phyloP scores from a whole-genome alignment of 2,888 invertebrate genomes.

The Drosophila aldrichi region DNA sequence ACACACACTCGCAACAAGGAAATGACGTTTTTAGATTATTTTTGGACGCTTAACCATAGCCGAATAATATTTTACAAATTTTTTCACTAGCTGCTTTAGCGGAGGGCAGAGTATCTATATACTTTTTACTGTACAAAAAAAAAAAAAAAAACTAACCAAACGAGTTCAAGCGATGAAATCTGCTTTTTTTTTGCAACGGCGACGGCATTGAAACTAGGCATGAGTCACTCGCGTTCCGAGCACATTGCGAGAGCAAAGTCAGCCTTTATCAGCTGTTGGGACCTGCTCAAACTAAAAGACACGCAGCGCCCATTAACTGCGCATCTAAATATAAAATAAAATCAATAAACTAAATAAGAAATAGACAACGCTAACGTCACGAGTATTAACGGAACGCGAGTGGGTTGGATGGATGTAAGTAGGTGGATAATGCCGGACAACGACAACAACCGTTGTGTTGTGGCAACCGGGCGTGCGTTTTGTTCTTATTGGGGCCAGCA shows the following conservation, averaged over 20 bases:
- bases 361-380: conserved; percentile 61
- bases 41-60: conserved; percentile 57
- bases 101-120: conserved; percentile 10
- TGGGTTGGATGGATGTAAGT: conserved; percentile 43
- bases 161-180: conserved; percentile 50
- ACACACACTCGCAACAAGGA: conserved; percentile 52
- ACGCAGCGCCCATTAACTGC: conserved; percentile 52
- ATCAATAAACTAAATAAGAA: conserved; percentile 59
- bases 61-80: conserved; percentile 66
- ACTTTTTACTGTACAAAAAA: conserved; percentile 43
- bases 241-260: conserved; percentile 25
- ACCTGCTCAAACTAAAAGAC: conserved; percentile 25
- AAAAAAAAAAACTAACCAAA: conserved; percentile 66
- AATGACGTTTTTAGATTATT: conserved; percentile 78
- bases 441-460: conserved; percentile 74
- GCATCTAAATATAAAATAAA: conserved; percentile 73
- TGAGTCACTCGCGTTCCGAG: conserved; percentile 54
- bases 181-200: conserved; percentile 32
- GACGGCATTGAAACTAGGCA: conserved; percentile 53
- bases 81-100: conserved; percentile 44
- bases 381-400: conserved; percentile 62
- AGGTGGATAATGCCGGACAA: conserved; percentile 45
- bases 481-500: conserved; percentile 55
- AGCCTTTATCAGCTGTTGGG: conserved; percentile 66
- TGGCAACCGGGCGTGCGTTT: conserved; percentile 70